These are phyloP conservation scores for Sebastes nivosus DNA, from an alignment of 2,797 vertebrate genomes.

Conservation along the genomic window DNA sequence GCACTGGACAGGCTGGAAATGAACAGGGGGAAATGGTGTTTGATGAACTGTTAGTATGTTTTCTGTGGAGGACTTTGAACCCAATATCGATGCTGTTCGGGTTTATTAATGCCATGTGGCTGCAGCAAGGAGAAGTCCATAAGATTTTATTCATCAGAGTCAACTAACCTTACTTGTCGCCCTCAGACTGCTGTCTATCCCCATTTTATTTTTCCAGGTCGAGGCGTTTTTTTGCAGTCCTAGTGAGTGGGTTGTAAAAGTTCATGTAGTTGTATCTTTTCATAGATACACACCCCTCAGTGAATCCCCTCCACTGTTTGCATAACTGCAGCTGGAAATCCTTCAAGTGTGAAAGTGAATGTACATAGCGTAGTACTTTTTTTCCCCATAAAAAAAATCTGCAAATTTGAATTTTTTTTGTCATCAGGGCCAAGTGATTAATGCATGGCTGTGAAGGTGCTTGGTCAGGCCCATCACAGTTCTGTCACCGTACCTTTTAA, in stretches of 20 bases:
- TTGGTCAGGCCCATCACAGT: slow-evolving; percentile 19
- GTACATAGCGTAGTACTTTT: slow-evolving; percentile 6
- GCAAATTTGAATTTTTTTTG: neutral
- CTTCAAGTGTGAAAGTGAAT: slow-evolving; percentile 44
- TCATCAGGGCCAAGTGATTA: neutral
- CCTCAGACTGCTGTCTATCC: slow-evolving; percentile 8
- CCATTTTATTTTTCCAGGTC: slow-evolving; percentile 39
- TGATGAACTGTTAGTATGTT: slow-evolving; percentile 55
- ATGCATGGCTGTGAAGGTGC: slow-evolving; percentile 9
- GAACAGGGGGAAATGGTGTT: slow-evolving; percentile 15
- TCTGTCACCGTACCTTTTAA: slow-evolving; percentile 8
- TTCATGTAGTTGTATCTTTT: slow-evolving; percentile 48
- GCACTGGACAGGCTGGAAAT: slow-evolving; percentile 23
- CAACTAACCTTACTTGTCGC: slow-evolving; percentile 5
- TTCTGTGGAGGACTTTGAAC: slow-evolving; percentile 43
- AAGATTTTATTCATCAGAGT: slow-evolving; percentile 7
- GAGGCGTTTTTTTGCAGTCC: slow-evolving; percentile 1
- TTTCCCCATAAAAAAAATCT: slow-evolving; percentile 17
- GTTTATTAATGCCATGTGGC: slow-evolving; percentile 53
- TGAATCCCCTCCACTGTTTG: slow-evolving; percentile 46
- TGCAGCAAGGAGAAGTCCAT: slow-evolving; percentile 7
- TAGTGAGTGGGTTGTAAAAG: slow-evolving; percentile 50
- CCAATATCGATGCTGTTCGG: slow-evolving; percentile 43
- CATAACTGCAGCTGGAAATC: slow-evolving; percentile 44
- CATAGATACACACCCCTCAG: slow-evolving; percentile 28